Evolutionary conservation across 2,113 vertebrate species (phyloP), one percentile per base, ranked within the genome.

Genomic region (Python bivittatus): DNA sequence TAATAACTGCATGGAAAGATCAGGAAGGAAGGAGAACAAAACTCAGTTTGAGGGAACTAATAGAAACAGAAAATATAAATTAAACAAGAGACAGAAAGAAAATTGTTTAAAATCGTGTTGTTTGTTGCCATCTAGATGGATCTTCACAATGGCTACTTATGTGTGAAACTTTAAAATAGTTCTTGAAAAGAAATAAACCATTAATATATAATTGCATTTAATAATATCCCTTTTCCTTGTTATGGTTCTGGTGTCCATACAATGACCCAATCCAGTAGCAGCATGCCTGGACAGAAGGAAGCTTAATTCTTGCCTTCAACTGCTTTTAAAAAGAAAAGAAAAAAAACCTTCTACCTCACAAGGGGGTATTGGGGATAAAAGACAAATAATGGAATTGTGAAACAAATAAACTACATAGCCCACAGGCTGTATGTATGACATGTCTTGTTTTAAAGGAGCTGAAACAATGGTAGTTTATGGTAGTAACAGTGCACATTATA

Each of bases 381-480:
- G 68, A 33, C 33, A 72, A 72, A 33, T 72, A 72, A 72, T 33
- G 68, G 13, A n/a, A 72, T 72, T 72, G 33, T 33, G 68, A 72
- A 72, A 33, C 5, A 33, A 38, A 17, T 72, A 72, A 1, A 33
- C n/a, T 72, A 33, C 6, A n/a, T 72, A 33, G 13, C n/a, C n/a
- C 64, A 72, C 64, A 72, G 15, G n/a, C n/a, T 72, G 64, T 33
- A 72, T 72, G 17, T 72, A n/a, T 72, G 64, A 72, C n/a, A 13
- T 72, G 64, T 17, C 33, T 72, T 33, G 13, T 72, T 33, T 72
- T 72, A 72, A 33, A 72, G n/a, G n/a, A 72, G 12, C 13, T 93
- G 90, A 91, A 91, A 92, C 88, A 68, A 92, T 88, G 61, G 57
- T 68, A 17, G 89, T 22, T 23, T 86, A 33, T 61, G 25, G 86